A percentile compares a stretch with the other conserved stretches of the same genome.
These are phyloP conservation scores for Agriotes lineatus DNA, from an alignment of 2,888 invertebrate genomes.

Conservation along the genomic window DNA sequence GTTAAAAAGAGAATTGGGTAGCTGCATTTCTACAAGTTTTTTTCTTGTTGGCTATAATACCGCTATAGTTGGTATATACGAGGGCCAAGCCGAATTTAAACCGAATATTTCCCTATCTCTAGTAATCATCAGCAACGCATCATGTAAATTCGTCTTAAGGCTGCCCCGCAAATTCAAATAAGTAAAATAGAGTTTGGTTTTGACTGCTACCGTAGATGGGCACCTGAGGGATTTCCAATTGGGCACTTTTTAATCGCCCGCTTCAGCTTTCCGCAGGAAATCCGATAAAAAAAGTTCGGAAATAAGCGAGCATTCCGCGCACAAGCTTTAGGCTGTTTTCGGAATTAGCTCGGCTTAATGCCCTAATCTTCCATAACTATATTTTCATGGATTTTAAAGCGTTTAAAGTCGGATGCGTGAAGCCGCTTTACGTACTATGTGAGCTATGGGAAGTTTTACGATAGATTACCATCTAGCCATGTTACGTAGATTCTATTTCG, in stretches of 20 bases:
- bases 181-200: too few relatives aligned
- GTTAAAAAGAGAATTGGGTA: too few relatives aligned
- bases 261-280: constrained; percentile 42
- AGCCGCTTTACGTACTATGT: constrained; percentile 10
- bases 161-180: too few relatives aligned
- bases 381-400: constrained; percentile 26
- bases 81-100: too few relatives aligned
- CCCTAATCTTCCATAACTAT: constrained; percentile 30
- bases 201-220: too few relatives aligned
- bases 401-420: constrained; percentile 16
- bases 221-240: constrained; percentile 42
- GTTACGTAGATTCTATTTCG: too few relatives aligned
- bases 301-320: constrained; percentile 37
- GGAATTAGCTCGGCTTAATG: constrained; percentile 34
- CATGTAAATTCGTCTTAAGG: too few relatives aligned
- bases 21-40: too few relatives aligned
- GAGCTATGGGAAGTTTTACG: not conserved
- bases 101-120: too few relatives aligned
- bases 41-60: too few relatives aligned
- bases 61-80: too few relatives aligned
- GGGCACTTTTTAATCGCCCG: constrained; percentile 47
- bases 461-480: not conserved
- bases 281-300: constrained; percentile 46
- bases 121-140: too few relatives aligned
- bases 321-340: constrained; percentile 35